Percentiles rank a stretch among this genome's conserved stretches.
phyloP scores from a whole-genome alignment of 2,888 invertebrate species.

The Lottia scabra region DNA sequence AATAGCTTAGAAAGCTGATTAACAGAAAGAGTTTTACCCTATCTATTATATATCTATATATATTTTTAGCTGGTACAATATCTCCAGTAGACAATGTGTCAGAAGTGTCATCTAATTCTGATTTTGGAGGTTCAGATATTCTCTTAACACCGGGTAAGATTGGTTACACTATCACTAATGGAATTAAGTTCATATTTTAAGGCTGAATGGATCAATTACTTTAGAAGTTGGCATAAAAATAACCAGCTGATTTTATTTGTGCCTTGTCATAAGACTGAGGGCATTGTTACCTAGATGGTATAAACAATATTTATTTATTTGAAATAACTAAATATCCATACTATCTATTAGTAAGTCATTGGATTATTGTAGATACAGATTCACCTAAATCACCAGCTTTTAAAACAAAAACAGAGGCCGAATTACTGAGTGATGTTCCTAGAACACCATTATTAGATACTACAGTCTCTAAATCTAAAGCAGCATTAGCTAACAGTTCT shows the following conservation, averaged over 20 bases:
- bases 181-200: too few species aligned
- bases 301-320: too few species aligned
- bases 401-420: conserved; percentile 6
- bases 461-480: conserved; percentile 85
- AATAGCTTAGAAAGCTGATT: too few species aligned
- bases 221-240: too few species aligned
- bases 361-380: background rate
- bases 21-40: too few species aligned
- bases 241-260: too few species aligned
- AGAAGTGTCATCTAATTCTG: conserved; percentile 37
- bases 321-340: too few species aligned
- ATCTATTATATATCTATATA: too few species aligned
- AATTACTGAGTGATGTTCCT: conserved; percentile 73
- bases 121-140: conserved; percentile 29
- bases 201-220: too few species aligned
- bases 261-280: too few species aligned
- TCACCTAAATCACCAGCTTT: conserved; percentile 1
- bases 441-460: conserved; percentile 89
- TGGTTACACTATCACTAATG: background rate
- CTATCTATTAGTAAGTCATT: too few species aligned
- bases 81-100: conserved; percentile 23
- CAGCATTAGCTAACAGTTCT: conserved; percentile 83
- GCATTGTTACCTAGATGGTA: too few species aligned
- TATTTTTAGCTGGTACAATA: background rate
- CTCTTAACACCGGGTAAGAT: conserved; percentile 33